Conservation (phyloP, 2,797 vertebrate genomes). For the Lagodon rhomboides region DNA sequence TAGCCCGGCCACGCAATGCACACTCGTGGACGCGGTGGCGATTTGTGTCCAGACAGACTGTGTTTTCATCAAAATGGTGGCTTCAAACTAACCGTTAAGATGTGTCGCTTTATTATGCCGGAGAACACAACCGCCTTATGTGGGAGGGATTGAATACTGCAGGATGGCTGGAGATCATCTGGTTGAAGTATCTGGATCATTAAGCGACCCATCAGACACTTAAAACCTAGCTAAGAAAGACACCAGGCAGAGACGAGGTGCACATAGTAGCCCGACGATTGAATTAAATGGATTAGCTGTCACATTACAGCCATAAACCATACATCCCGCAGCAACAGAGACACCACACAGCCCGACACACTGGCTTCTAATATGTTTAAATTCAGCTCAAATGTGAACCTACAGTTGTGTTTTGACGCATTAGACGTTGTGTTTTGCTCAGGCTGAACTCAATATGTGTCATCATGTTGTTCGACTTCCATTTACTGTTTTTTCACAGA, state of each 20-base stretch:
- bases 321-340: neutral
- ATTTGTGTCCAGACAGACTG: neutral
- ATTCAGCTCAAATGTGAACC: neutral
- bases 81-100: neutral
- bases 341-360: neutral
- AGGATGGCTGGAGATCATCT: conserved; percentile 44
- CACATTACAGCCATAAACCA: conserved; percentile 8
- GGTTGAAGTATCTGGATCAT: conserved; percentile 5
- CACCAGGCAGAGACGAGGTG: neutral
- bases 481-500: neutral
- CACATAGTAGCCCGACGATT: neutral
- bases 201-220: neutral
- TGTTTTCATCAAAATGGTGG: neutral
- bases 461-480: neutral
- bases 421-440: neutral
- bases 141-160: conserved; percentile 60
- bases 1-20: too few species aligned
- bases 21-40: accelerated
- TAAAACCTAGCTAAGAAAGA: neutral
- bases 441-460: neutral
- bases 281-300: conserved; percentile 9
- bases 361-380: too few species aligned
- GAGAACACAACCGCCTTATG: conserved; percentile 50
- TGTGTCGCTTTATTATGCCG: conserved; percentile 23
- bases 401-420: neutral